Evolutionary conservation across 2,888 invertebrate species (phyloP), one percentile per base, ranked within the genome.

Genomic region (Nesidiocoris tenuis): DNA sequence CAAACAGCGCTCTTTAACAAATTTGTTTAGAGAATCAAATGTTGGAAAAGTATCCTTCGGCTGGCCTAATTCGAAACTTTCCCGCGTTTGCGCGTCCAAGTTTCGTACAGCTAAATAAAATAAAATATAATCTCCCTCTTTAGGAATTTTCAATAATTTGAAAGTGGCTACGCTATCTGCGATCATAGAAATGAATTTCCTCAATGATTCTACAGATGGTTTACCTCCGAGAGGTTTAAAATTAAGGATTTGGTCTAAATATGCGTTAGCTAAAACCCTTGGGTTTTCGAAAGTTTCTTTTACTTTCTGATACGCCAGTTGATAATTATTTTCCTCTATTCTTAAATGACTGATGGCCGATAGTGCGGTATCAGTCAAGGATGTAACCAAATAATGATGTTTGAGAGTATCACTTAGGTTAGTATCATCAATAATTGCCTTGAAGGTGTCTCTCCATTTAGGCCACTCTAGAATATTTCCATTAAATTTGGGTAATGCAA

Each of bases 101-200:
- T 57, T n/a, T n/a, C 61, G 70, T 19, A 59, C 59, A 12, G 59
- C 70, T 17, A 70, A 16, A n/a, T 23, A 61, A 18, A 70, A 70
- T 24, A 70, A 25, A 59, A 70, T 59, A 21, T 59, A 70, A 23
- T 59, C 22, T 1, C 59, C 17, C 17, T 59, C 70, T 12, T 70
- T 70, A 24, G 57, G 59, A 18, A 70, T 61, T 23, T 59, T 22
- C 61, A 70, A 22, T 1, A 59, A 25, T 18, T 59, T 3, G 24
- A 70, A 70, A 1, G 70, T 57, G 1, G 70, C 1, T 1, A 70
- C 70, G 57, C 70, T 70, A 59, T 70, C 59, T 1, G 70, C 57
- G 25, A 70, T 61, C 59, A 23, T 70, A 1, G 25, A 57, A 12
- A 70, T 1, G 59, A 59, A 70, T 25, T 70, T 24, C 16, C 59